Evolutionary conservation across 2,113 vertebrate species (phyloP), one percentile per base, ranked within the genome.

Genomic region (Hucho hucho): DNA sequence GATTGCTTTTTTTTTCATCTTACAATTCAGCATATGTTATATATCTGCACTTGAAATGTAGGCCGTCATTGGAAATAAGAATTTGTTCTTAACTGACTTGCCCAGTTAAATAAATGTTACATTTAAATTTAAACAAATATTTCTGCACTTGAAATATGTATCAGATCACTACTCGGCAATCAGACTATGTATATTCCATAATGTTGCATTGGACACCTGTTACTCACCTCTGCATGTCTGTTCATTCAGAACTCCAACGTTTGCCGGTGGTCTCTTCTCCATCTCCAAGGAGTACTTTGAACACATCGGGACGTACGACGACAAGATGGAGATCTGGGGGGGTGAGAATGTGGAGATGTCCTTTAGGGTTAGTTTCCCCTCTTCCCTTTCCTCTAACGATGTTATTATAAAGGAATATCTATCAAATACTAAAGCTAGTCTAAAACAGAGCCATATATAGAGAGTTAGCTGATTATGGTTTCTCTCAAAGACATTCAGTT

Each of bases 271-370:
- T 77, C 95, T 99, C 71, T 99, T 99, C 29, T 94, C 97, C 69
- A 96, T 99, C 87, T 97, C 95, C 70, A 94, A 94, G 89, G 86
- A 91, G 84, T 99, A 98, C 89, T 99, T 99, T 70, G 95, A 99
- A 81, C 92, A 96, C 91, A 97, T 98, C 0, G 97, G 97, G 69
- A 96, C 96, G 47, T 99, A 99, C 0, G 97, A 99, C 0, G 95
- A 97, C 79, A 94, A 98, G 91, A 98, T 99, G 97, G 97, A 99
- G 92, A 98, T 99, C 75, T 99, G 97, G 97, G 97, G 97, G 4
- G 97, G 97, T 0, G 97, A 99, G 90, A 99, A 98, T n/a, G 93
- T 98, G 73, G 97, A 98, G 86, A 98, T 98, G 97, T 98, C 97
- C 3, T 98, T 99, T 88, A 94, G 97, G 95, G 97, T 99, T 75